Evolutionary conservation across 2,113 vertebrate genomes (phyloP).

Genomic region (Cyphomyrus discorhynchus): DNA sequence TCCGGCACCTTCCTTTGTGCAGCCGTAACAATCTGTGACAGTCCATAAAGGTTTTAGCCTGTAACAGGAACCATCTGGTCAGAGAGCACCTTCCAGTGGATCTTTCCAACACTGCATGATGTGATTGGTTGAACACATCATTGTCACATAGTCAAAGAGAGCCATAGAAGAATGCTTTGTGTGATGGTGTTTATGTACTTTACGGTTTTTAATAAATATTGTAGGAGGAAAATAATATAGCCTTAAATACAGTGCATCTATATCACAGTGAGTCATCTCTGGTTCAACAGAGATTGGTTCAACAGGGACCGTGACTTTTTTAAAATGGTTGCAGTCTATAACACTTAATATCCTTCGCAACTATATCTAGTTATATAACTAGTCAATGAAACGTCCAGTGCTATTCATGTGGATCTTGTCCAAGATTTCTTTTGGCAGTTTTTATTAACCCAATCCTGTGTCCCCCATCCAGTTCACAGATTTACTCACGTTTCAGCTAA

Average conservation of each 20-base stretch:
- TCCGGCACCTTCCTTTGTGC: neutral
- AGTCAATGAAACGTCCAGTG: neutral
- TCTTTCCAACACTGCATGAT: neutral
- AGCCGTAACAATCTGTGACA: neutral
- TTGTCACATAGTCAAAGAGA: neutral
- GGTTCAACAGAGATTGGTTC: neutral
- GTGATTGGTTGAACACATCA: neutral
- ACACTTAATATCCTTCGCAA: neutral
- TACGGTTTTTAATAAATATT: neutral
- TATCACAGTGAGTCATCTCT: neutral
- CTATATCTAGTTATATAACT: neutral
- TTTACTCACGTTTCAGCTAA: neutral
- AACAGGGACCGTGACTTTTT: neutral
- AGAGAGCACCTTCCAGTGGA: neutral
- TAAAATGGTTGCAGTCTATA: neutral
- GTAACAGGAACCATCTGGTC: neutral
- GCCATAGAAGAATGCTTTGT: neutral
- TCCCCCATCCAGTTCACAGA: neutral
- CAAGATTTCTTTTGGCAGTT: neutral
- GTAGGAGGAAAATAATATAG: neutral
- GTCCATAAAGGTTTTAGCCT: neutral
- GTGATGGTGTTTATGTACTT: neutral
- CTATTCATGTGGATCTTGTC: neutral
- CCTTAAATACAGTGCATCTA: neutral
- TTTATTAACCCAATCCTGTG: neutral